Percentiles rank a stretch among this genome's conserved stretches.
These are phyloP conservation scores for Cistogaster globosa DNA, from an alignment of 2,888 invertebrate genomes.

Conservation along the genomic window DNA sequence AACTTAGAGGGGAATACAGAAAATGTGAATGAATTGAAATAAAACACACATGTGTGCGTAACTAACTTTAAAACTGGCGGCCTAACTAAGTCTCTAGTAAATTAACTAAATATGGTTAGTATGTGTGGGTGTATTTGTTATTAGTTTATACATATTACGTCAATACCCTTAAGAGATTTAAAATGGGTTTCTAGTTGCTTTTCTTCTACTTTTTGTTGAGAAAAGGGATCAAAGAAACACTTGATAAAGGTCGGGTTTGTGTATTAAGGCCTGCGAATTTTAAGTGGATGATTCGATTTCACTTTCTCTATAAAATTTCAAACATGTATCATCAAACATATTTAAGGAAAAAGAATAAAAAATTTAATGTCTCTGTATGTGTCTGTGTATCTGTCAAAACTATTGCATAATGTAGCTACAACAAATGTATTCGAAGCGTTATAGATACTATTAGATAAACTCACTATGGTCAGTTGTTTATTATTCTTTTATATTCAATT, in stretches of 20 bases:
- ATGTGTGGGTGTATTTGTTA: constrained; percentile 11
- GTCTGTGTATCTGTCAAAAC: constrained; percentile 61
- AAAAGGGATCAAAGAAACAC: constrained; percentile 60
- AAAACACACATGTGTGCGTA: constrained; percentile 31
- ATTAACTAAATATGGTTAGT: constrained; percentile 54
- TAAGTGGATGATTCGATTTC: constrained; percentile 55
- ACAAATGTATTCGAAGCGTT: constrained; percentile 57
- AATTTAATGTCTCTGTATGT: constrained; percentile 1
- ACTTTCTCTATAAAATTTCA: constrained; percentile 62
- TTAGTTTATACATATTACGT: constrained; percentile 50
- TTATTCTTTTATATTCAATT: constrained; percentile 16
- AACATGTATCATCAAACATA: neutral
- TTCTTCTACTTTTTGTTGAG: neutral
- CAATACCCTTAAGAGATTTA: constrained; percentile 45
- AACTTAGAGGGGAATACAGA: constrained; percentile 24
- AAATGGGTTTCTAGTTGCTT: constrained; percentile 40
- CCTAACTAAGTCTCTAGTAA: constrained; percentile 33
- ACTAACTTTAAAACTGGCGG: constrained; percentile 18
- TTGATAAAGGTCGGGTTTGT: constrained; percentile 64
- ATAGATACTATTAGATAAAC: constrained; percentile 32
- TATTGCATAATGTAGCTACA: constrained; percentile 71
- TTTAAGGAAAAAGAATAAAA: neutral
- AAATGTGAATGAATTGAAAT: constrained; percentile 49
- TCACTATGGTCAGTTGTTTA: constrained; percentile 49
- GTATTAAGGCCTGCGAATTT: constrained; percentile 31